phyloP scores from a whole-genome alignment of 2,888 invertebrate species.

The Leptogaster cylindrica region DNA sequence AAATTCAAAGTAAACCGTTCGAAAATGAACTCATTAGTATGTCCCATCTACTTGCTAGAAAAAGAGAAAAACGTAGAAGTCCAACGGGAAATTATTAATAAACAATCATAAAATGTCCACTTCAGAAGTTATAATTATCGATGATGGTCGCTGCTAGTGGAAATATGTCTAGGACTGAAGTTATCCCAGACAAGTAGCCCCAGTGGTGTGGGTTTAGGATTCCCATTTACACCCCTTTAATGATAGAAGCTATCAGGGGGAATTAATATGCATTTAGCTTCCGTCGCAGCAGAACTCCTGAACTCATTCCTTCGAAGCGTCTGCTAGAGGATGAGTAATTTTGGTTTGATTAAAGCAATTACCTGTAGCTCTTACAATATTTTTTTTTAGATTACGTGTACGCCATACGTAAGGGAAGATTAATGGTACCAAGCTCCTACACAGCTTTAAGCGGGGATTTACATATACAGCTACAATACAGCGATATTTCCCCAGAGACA shows the following conservation, averaged over 20 bases:
- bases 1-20: too few relatives aligned
- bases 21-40: too few relatives aligned
- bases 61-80: too few relatives aligned
- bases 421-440: slow-evolving; percentile 76
- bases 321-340: slow-evolving; percentile 20
- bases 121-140: not conserved
- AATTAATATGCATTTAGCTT: slow-evolving; percentile 17
- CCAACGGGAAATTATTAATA: too few relatives aligned
- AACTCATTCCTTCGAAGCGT: not conserved
- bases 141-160: too few relatives aligned
- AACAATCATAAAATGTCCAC: too few relatives aligned
- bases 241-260: slow-evolving; percentile 16
- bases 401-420: slow-evolving; percentile 62
- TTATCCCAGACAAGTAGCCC: too few relatives aligned
- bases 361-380: slow-evolving; percentile 11
- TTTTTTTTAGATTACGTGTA: slow-evolving; percentile 58
- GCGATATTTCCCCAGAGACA: slow-evolving; percentile 41
- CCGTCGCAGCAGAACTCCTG: not conserved
- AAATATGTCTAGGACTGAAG: too few relatives aligned
- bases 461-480: slow-evolving; percentile 70
- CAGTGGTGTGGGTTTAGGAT: too few relatives aligned
- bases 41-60: too few relatives aligned
- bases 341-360: slow-evolving; percentile 35
- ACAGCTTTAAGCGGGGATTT: slow-evolving; percentile 82
- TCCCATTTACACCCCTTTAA: slow-evolving; percentile 15